Evolutionary conservation across 92 coral and sea anemone genomes (phyloP).

Genomic region (Phenganax stokvisi): DNA sequence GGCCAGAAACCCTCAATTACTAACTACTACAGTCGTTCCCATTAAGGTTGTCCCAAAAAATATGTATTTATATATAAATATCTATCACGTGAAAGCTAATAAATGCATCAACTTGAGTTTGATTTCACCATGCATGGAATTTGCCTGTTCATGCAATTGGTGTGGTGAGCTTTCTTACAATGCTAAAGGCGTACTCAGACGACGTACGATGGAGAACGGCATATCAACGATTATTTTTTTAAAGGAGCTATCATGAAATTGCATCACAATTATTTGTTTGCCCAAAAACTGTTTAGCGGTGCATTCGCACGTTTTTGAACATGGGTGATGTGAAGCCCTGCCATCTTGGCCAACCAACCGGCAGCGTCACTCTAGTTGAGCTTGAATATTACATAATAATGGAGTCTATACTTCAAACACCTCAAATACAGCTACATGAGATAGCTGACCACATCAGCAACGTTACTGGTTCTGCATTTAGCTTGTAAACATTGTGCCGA

Average conservation of each 20-base stretch:
- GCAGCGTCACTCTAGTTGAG: conserved; percentile 28
- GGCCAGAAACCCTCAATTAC: too few species aligned
- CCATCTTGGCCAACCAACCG: conserved; percentile 37
- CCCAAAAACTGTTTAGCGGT: conserved; percentile 41
- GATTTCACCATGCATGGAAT: too few species aligned
- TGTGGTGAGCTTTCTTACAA: too few species aligned
- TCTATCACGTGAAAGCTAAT: too few species aligned
- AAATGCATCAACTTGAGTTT: too few species aligned
- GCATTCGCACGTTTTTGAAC: conserved; percentile 8
- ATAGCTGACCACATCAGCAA: conserved; percentile 35
- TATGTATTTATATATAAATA: too few species aligned
- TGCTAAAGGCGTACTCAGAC: too few species aligned
- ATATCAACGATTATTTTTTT: background rate
- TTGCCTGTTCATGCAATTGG: too few species aligned
- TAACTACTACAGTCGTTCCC: too few species aligned
- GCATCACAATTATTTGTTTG: conserved; percentile 30
- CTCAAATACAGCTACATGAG: conserved; percentile 39
- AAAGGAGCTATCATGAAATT: conserved; percentile 41
- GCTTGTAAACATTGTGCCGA: conserved; percentile 34
- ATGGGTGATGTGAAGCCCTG: conserved; percentile 35
- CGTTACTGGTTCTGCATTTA: conserved; percentile 45
- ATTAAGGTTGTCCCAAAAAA: too few species aligned
- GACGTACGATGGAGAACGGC: too few species aligned
- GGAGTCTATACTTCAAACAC: conserved; percentile 21
- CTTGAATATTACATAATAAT: conserved; percentile 38